Conservation (phyloP, 2,113 vertebrate genomes). For the Neopipo cinnamomea region DNA sequence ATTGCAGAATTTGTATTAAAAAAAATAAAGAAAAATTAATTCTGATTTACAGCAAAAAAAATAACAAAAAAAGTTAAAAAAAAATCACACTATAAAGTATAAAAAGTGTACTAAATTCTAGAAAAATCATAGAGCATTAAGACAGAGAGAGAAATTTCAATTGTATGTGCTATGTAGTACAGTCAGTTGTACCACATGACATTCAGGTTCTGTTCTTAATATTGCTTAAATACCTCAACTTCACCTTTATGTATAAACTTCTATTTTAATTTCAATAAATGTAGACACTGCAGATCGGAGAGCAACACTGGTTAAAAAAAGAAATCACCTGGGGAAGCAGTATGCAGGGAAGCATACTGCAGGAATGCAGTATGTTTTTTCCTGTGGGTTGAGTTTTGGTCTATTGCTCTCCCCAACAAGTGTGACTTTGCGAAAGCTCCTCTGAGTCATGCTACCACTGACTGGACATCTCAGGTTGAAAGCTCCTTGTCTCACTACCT, state of each 20-base stretch:
- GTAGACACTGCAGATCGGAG: neutral
- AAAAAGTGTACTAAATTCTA: neutral
- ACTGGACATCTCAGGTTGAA: neutral
- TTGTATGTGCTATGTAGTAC: neutral
- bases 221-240: neutral
- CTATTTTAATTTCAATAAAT: neutral
- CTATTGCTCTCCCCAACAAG: neutral
- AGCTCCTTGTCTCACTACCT: neutral
- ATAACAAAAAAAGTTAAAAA: neutral
- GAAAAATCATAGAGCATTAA: neutral
- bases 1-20: neutral
- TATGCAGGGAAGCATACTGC: too few species aligned
- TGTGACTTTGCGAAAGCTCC: neutral
- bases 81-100: neutral
- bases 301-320: neutral
- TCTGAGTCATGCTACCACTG: fast-evolving
- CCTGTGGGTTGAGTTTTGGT: neutral
- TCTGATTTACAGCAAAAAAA: neutral
- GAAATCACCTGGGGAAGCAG: neutral
- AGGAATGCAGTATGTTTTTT: neutral
- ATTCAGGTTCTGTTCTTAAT: neutral
- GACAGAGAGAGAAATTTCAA: neutral
- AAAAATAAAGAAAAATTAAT: neutral
- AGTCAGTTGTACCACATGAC: neutral
- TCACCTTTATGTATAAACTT: neutral